Evolutionary conservation across 2,797 vertebrate species (phyloP).

Genomic region (Emys orbicularis): DNA sequence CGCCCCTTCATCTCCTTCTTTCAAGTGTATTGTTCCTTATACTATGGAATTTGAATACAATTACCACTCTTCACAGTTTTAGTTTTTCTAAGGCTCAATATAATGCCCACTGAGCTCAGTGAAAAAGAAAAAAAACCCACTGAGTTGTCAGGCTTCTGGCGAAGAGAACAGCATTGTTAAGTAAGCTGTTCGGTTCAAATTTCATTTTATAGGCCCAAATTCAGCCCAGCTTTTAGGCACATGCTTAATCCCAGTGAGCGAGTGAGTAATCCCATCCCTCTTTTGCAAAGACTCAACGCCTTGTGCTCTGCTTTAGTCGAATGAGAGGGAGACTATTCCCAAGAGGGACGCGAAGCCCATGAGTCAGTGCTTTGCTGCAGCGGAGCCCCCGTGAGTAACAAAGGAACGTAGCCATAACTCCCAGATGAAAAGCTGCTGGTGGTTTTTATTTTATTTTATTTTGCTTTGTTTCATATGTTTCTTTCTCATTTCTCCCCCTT

Average conservation of each 20-base stretch:
- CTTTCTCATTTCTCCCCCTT: neutral
- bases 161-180: neutral
- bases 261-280: neutral
- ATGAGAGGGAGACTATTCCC: neutral
- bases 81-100: neutral
- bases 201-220: neutral
- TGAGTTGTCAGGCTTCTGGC: neutral
- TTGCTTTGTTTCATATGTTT: neutral
- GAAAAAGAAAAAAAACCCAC: neutral
- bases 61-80: slow-evolving; percentile 6
- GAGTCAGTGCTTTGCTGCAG: neutral
- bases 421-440: neutral
- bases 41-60: neutral
- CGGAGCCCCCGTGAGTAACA: neutral
- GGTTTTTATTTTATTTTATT: neutral
- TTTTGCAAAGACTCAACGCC: neutral
- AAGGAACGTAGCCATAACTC: neutral
- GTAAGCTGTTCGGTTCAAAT: neutral
- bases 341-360: neutral
- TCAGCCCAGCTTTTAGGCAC: neutral
- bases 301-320: neutral
- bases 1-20: neutral
- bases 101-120: rapidly evolving
- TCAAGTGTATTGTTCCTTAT: neutral
- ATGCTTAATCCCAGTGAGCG: rapidly evolving